These are phyloP conservation scores for Phoebastria nigripes DNA, from an alignment of 2,797 vertebrate species.

Conservation along the genomic window DNA sequence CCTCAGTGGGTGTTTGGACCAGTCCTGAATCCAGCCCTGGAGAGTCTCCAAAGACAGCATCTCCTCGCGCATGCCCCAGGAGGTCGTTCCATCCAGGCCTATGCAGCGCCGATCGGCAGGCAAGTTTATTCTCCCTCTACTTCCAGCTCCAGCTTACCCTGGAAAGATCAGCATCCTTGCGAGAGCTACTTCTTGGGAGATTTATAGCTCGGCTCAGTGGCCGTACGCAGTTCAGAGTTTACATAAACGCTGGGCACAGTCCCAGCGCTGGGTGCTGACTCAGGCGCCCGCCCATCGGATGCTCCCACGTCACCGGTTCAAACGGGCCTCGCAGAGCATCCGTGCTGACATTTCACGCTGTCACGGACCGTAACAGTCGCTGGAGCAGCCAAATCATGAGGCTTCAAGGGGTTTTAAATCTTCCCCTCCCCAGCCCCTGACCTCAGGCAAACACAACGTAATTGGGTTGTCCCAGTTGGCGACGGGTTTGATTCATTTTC, in stretches of 20 bases:
- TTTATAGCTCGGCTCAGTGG: neutral
- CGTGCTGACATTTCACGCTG: neutral
- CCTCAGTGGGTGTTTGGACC: neutral
- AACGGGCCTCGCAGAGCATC: accelerated
- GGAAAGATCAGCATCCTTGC: neutral
- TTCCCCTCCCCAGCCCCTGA: neutral
- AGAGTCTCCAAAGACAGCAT: neutral
- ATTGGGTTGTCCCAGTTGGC: neutral
- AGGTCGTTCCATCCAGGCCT: accelerated
- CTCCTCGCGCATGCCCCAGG: accelerated
- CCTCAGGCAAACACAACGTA: neutral
- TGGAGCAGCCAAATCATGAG: neutral
- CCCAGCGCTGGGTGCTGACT: neutral
- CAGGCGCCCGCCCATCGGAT: neutral
- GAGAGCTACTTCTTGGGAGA: neutral
- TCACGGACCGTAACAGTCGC: neutral
- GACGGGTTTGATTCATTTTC: neutral
- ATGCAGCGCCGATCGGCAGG: accelerated
- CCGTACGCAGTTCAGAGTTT: neutral
- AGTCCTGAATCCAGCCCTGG: neutral
- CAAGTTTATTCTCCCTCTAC: neutral
- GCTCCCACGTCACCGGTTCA: neutral
- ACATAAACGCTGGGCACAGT: neutral
- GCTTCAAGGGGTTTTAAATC: neutral
- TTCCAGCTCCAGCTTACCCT: neutral